Percentiles rank a stretch among this genome's conserved stretches.
Conservation (phyloP, 2,113 vertebrate genomes). For the Mesocricetus auratus region DNA sequence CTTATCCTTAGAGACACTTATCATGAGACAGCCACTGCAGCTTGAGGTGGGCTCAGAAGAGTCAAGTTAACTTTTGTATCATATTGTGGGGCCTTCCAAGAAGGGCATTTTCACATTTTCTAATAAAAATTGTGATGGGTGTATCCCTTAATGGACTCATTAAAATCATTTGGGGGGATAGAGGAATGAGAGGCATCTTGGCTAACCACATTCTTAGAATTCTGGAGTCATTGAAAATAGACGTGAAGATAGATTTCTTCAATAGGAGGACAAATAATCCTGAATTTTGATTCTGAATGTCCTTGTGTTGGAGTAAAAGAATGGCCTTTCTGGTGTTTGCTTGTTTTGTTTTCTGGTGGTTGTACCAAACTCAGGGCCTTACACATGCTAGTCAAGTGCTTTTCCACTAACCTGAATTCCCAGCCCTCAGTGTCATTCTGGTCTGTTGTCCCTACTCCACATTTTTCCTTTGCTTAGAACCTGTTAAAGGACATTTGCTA, state of each 20-base stretch:
- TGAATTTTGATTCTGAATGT: conserved; percentile 17
- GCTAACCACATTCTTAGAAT: not conserved
- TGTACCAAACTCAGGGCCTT: not conserved
- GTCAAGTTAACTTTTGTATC: not conserved
- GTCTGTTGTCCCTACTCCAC: not conserved
- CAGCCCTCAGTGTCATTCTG: not conserved
- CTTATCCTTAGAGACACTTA: not conserved
- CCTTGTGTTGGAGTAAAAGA: not conserved
- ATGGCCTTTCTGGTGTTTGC: not conserved
- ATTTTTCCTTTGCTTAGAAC: not conserved
- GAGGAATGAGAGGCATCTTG: not conserved
- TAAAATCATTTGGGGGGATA: not conserved
- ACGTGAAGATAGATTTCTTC: not conserved
- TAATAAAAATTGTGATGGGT: not conserved
- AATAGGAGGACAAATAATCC: not conserved
- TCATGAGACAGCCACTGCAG: accelerated
- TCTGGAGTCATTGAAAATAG: not conserved
- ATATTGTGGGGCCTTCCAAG: not conserved
- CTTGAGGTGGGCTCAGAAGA: not conserved
- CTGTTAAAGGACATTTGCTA: not conserved
- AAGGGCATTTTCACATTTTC: not conserved
- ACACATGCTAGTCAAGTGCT: not conserved
- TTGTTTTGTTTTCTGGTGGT: not conserved
- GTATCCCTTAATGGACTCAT: not conserved
- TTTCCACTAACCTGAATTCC: not conserved